A percentile compares a stretch with the other conserved stretches of the same genome.
Evolutionary conservation across 2,113 vertebrate genomes (phyloP).

Genomic region (Prolemur simus): DNA sequence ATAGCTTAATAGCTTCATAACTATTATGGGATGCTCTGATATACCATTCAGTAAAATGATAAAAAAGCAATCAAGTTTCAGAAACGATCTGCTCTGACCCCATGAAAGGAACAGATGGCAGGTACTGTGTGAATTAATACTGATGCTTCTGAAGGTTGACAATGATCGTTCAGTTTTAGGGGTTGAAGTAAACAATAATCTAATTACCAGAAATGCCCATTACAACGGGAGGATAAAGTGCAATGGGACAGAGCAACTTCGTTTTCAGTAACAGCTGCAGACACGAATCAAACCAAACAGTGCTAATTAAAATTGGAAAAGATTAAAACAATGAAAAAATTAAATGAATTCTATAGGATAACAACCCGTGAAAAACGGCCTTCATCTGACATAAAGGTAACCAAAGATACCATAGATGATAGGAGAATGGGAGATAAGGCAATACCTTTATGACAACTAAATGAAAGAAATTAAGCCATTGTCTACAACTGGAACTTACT

Average conservation of each 20-base stretch:
- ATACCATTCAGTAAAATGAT: neutral
- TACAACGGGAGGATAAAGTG: slow-evolving; percentile 56
- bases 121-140: neutral
- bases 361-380: neutral
- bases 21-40: neutral
- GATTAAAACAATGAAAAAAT: neutral
- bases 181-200: slow-evolving; percentile 73
- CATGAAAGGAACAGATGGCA: slow-evolving; percentile 74
- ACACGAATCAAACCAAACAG: slow-evolving; percentile 65
- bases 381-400: neutral
- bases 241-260: slow-evolving; percentile 54
- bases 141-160: slow-evolving; percentile 54
- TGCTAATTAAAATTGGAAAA: slow-evolving; percentile 69
- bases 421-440: neutral
- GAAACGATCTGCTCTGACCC: neutral
- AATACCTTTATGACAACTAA: fast-evolving
- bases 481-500: neutral
- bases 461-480: fast-evolving
- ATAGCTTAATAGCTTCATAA: neutral
- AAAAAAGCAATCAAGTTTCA: slow-evolving; percentile 53
- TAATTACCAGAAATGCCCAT: slow-evolving; percentile 61
- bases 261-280: slow-evolving; percentile 64
- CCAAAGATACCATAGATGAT: neutral
- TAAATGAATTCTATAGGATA: neutral
- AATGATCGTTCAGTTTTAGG: slow-evolving; percentile 47